Conservation (phyloP, 2,888 invertebrate genomes). For the Ophion costatus region DNA sequence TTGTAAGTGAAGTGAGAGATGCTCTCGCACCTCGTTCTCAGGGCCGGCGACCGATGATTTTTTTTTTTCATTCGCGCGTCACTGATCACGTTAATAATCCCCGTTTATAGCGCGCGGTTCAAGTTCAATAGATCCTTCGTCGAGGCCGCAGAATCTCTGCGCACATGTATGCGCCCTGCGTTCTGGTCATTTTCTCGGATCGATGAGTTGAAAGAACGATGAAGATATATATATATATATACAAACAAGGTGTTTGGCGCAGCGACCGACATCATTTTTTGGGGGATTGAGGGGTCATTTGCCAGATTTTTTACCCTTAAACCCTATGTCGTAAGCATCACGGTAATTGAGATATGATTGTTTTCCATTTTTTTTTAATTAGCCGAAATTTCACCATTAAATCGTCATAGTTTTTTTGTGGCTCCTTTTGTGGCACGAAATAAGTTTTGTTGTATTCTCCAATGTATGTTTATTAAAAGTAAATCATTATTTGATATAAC, state of each 20-base stretch:
- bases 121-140: slow-evolving; percentile 43
- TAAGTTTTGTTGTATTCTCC: too few species aligned
- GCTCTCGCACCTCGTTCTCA: slow-evolving; percentile 33
- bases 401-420: too few species aligned
- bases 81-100: slow-evolving; percentile 46
- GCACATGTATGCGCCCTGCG: not conserved
- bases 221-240: not conserved
- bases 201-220: slow-evolving; percentile 13
- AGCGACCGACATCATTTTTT: too few species aligned
- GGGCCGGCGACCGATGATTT: slow-evolving; percentile 3
- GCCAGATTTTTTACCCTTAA: too few species aligned
- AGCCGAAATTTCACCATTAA: too few species aligned
- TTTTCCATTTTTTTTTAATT: too few species aligned
- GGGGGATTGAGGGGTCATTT: too few species aligned
- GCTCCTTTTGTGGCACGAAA: too few species aligned
- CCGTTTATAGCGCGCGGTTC: slow-evolving; percentile 37
- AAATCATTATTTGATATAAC: too few species aligned
- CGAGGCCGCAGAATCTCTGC: slow-evolving; percentile 17
- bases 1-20: slow-evolving; percentile 34
- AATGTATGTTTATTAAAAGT: too few species aligned
- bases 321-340: too few species aligned
- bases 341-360: too few species aligned
- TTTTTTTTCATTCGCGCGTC: slow-evolving; percentile 33
- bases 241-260: not conserved
- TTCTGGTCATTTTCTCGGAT: slow-evolving; percentile 27